Base-by-base conservation (phyloP, 2,888 invertebrate genomes). In the Pammene fasciana region DNA sequence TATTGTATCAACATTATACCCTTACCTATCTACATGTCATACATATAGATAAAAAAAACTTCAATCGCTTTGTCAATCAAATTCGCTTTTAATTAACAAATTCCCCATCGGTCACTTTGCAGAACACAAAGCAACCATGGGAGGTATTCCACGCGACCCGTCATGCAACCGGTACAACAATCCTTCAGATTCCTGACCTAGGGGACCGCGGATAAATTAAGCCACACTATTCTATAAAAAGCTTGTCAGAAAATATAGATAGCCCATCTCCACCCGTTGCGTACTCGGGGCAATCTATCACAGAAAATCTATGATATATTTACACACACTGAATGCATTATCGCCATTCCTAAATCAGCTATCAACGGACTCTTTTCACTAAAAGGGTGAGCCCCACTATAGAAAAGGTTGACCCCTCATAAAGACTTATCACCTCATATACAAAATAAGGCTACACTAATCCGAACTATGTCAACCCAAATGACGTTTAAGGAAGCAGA, bases 361-460 rank as follows among this genome's bases (percentile, higher is more conserved):
- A 92, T 92, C 92, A 92, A 90, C 92, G 86, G 84, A 90, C 91
- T 92, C 92, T 92, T 92, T 92, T 92, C 92, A 92, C 92, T 92
- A 90, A 92, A 92, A 92, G 92, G 92, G 92, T 92, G 88, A 90
- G 84, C 86, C 84, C 82, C 86, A 87, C 90, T 86, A 92, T 90
- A 90, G 92, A 92, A 92, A 92, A 91, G 92, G 92, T 92, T 92
- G 92, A 92, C 92, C 92, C 93, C 90, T 92, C 92, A 91, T 92
- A 92, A 92, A 92, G 92, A 92, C 92, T 92, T 92, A 92, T 92
- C 92, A 92, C 92, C 89, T 92, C 91, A 90, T 91, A 91, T 91
- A 92, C 92, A 92, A 92, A 92, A 91, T 92, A 92, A 92, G 89
- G 92, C 88, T 88, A 80, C 86, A 86, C 88, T 92, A 92, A 92